These are phyloP conservation scores for Xiphorhynchus elegans DNA, from an alignment of 2,113 vertebrate species.

Conservation along the genomic window DNA sequence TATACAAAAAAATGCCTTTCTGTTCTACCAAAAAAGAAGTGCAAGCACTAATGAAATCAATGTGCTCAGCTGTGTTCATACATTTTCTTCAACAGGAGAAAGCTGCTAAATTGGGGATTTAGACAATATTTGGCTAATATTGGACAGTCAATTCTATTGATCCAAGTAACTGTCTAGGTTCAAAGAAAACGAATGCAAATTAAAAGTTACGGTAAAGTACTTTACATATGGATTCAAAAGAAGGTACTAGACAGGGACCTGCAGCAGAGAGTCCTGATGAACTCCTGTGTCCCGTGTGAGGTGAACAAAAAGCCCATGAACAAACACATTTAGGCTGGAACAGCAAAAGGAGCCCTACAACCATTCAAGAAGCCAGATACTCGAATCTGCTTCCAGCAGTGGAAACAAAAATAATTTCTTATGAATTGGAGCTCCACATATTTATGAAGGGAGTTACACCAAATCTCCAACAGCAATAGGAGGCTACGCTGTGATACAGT, in stretches of 20 bases:
- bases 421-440: not conserved
- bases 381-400: not conserved
- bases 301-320: not conserved
- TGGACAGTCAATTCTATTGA: not conserved
- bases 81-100: not conserved
- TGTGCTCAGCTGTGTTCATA: not conserved
- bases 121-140: not conserved
- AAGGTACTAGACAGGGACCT: not conserved
- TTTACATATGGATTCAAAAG: not conserved
- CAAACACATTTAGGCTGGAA: not conserved
- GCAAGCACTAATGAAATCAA: not conserved
- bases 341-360: not conserved
- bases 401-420: not conserved
- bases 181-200: not conserved
- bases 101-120: not conserved
- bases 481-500: not conserved
- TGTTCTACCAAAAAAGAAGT: not conserved
- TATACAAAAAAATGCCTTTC: not conserved
- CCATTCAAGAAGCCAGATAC: not conserved
- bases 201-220: not conserved
- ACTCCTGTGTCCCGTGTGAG: fast-evolving
- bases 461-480: not conserved
- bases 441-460: not conserved
- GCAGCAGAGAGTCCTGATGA: not conserved
- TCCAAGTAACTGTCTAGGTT: not conserved